A percentile compares a stretch with the other conserved stretches of the same genome.
phyloP scores from a whole-genome alignment of 2,888 invertebrate genomes.

The Oscheius sp. region DNA sequence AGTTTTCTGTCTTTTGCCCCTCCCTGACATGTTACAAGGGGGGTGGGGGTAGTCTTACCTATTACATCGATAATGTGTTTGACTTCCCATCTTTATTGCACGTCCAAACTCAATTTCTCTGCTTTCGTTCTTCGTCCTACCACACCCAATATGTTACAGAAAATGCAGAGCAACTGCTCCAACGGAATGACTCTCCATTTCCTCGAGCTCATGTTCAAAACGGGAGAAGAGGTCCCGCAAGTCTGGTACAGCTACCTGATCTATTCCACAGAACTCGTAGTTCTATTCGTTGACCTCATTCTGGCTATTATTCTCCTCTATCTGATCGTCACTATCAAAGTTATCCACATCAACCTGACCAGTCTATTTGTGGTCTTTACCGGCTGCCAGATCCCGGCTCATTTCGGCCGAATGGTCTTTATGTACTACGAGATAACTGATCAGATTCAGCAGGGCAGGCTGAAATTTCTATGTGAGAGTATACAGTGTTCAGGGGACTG shows the following conservation, averaged over 20 bases:
- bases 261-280: slow-evolving; percentile 5
- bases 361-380: slow-evolving; percentile 2
- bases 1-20: too few relatives aligned
- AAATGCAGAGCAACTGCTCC: slow-evolving; percentile 22
- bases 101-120: background rate
- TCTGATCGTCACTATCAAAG: background rate
- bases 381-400: slow-evolving; percentile 20
- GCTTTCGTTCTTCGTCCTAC: background rate
- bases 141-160: background rate
- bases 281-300: background rate
- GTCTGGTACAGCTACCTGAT: slow-evolving; percentile 12
- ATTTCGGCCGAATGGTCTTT: slow-evolving; percentile 19
- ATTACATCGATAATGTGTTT: background rate
- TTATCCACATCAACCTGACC: slow-evolving; percentile 13
- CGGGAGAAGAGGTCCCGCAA: background rate
- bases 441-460: background rate
- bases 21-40: too few relatives aligned
- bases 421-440: slow-evolving; percentile 11
- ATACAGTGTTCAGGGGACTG: slow-evolving; percentile 12
- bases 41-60: too few relatives aligned
- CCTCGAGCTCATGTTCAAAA: slow-evolving; percentile 22
- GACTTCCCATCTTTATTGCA: background rate
- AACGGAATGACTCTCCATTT: background rate
- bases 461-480: too few relatives aligned
- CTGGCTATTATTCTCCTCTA: background rate